Percentiles rank a stretch among this genome's conserved stretches.
phyloP scores from a whole-genome alignment of 2,113 vertebrate species.

The Dolichotis patagonum region DNA sequence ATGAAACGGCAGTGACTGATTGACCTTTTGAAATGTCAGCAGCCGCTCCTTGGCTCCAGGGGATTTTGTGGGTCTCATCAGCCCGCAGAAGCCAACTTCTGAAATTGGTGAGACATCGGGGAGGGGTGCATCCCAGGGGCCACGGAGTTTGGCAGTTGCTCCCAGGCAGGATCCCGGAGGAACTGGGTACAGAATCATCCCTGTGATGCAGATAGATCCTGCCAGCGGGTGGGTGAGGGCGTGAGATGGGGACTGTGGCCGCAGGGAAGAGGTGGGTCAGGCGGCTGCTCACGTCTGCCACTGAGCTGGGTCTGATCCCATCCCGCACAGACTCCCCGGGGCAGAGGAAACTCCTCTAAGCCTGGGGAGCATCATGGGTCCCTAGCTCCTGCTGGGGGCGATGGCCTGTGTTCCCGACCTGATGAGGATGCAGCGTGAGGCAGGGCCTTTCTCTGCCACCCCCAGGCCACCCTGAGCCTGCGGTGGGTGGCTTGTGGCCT shows the following conservation, averaged over 20 bases:
- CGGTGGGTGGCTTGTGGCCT: neutral
- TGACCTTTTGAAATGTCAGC: constrained; percentile 83
- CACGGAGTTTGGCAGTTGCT: neutral
- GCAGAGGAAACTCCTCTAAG: neutral
- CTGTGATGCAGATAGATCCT: neutral
- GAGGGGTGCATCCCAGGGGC: neutral
- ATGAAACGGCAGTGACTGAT: constrained; percentile 70
- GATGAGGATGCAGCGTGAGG: too few relatives aligned
- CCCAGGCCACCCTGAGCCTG: rapidly evolving
- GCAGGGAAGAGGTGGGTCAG: neutral
- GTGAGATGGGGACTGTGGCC: rapidly evolving
- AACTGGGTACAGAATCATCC: neutral
- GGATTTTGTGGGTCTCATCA: neutral
- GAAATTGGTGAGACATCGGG: neutral
- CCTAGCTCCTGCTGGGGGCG: neutral
- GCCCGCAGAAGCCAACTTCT: constrained; percentile 57
- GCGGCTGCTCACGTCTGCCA: neutral
- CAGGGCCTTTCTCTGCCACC: too few relatives aligned
- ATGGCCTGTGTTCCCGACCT: neutral
- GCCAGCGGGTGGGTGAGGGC: neutral
- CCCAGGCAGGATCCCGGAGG: neutral
- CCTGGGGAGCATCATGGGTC: neutral
- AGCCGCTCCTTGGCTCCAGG: constrained; percentile 61
- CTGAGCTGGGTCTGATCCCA: neutral
- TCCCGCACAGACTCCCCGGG: neutral